Base-by-base conservation (phyloP, 2,113 vertebrate species). In the Pelvicachromis taeniatus region DNA sequence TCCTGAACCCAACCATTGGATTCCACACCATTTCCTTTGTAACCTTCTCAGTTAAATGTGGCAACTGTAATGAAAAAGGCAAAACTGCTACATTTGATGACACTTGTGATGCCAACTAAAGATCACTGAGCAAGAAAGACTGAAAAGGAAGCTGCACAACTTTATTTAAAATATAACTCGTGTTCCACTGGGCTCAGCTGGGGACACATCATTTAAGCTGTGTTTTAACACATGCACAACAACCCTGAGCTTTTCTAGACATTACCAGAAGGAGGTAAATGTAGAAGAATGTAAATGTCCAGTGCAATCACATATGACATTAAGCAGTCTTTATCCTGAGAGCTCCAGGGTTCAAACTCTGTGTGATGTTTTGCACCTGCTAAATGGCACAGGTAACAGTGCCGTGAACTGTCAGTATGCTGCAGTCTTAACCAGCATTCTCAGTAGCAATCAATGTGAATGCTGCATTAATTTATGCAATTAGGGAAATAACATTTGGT, bases 1-100 rank as follows among this genome's bases (percentile, higher is more conserved):
- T 94, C 55, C 17, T 84, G 90, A 98, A 98, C 11, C 98, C 97
- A 82, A 87, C 95, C 88, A 11, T 96, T 12, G 98, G 96, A 92
- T 98, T 96, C 97, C 97, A 99, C 7, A 68, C 2, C 10, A 58
- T 70, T 17, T 10, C 9, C 16, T 83, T n/a, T 5, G 6, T 16
- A 1, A 80, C n/a, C 7, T 81, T 1, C 3, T 85, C 17, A 33
- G 33, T 5, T 21, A 92, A 70, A 3, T 2, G 0, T 2, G 63
- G 85, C 0, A 0, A 0, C 95, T 96, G 88, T 33, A 85, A 42
- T 23, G 9, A 82, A 80, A 38, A 90, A 40, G 54, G 7, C 4
- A 82, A 65, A 80, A 11, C 9, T 35, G 42, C 40, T 40, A 70
- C 56, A 50, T 80, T 68, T 13, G 26, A 33, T 54, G 54, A 86